Evolutionary conservation across 2,113 vertebrate species (phyloP).

Genomic region (Dolichotis patagonum): DNA sequence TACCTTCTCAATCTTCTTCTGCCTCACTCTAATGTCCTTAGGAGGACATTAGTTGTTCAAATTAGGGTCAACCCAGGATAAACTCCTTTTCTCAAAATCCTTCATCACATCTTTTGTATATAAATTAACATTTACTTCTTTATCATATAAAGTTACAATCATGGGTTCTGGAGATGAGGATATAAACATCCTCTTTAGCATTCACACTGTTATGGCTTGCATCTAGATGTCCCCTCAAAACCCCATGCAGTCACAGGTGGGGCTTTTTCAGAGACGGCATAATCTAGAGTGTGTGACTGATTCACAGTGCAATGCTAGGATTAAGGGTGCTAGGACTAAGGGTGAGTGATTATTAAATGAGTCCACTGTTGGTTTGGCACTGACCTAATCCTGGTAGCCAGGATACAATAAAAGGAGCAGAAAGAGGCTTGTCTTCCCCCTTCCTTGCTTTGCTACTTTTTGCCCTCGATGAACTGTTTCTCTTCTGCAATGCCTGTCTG

Average conservation of each 20-base stretch:
- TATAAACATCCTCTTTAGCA: not conserved
- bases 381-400: not conserved
- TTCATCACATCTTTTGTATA: constrained; percentile 17
- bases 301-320: not conserved
- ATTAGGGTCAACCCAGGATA: not conserved
- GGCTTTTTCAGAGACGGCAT: not conserved
- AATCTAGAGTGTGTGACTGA: not conserved
- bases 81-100: constrained; percentile 23
- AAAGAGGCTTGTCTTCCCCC: not conserved
- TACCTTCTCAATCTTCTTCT: not conserved
- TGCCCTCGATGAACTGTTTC: not conserved
- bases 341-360: not conserved
- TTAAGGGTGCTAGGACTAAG: not conserved
- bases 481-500: not conserved
- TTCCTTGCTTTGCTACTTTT: not conserved
- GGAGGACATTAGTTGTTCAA: not conserved
- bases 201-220: not conserved
- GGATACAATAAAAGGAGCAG: not conserved
- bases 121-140: not conserved
- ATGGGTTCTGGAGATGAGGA: not conserved
- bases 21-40: constrained; percentile 29
- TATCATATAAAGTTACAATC: not conserved
- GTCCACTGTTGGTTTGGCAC: not conserved
- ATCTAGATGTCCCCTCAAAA: not conserved
- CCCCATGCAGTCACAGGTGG: not conserved